Evolutionary conservation across 92 coral and sea anemone species (phyloP).

Genomic region (Epizoanthus ramosus): DNA sequence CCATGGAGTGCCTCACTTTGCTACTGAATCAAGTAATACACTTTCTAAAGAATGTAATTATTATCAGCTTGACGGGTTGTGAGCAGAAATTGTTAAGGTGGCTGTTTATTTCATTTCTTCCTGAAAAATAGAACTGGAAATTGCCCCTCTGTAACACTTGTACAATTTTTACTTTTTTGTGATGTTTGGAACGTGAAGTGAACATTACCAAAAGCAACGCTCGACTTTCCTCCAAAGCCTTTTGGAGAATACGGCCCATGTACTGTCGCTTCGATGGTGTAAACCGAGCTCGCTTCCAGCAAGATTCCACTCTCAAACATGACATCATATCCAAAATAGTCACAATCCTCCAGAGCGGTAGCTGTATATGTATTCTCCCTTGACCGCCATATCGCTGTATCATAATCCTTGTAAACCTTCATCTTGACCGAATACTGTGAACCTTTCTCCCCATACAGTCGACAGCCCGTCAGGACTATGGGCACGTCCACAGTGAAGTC

Average conservation of each 20-base stretch:
- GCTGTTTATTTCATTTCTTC: no score
- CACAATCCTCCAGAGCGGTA: neutral
- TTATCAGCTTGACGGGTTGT: no score
- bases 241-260: no score
- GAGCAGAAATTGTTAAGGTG: no score
- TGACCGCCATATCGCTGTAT: constrained; percentile 8
- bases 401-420: neutral
- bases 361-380: neutral
- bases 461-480: constrained; percentile 6
- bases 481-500: constrained; percentile 5
- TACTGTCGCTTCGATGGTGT: no score
- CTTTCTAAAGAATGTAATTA: no score
- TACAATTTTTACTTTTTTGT: neutral
- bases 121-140: neutral
- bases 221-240: no score
- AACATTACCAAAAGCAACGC: neutral
- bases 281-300: no score
- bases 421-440: neutral
- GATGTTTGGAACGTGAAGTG: neutral
- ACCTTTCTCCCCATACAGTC: constrained; percentile 2
- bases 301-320: no score
- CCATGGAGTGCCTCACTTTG: no score
- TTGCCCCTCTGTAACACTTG: neutral
- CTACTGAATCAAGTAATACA: no score
- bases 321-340: constrained; percentile 18